These are phyloP conservation scores for Tragelaphus eurycerus DNA, from an alignment of 2,797 vertebrate species.

Conservation along the genomic window DNA sequence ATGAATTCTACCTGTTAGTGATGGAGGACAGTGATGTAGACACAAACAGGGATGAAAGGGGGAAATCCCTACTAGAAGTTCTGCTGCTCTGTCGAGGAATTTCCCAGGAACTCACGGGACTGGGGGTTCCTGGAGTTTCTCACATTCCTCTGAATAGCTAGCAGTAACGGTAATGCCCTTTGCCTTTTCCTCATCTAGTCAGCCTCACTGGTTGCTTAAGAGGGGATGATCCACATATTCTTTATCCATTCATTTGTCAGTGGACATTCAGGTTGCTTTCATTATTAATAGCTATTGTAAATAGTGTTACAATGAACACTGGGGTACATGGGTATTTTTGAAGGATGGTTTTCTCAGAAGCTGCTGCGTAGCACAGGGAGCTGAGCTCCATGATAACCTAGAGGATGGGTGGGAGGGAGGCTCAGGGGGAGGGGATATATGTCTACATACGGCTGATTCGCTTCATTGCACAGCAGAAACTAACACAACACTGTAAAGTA, in stretches of 20 bases:
- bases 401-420: not conserved
- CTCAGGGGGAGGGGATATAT: not conserved
- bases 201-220: not conserved
- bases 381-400: not conserved
- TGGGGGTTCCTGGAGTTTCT: not conserved
- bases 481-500: not conserved
- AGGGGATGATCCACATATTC: not conserved
- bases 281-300: not conserved
- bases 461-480: not conserved
- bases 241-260: not conserved
- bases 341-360: not conserved
- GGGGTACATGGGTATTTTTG: not conserved
- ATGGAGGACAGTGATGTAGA: not conserved
- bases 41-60: not conserved
- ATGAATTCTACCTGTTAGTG: not conserved
- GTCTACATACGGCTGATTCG: not conserved
- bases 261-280: not conserved
- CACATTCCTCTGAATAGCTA: not conserved
- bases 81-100: not conserved
- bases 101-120: not conserved
- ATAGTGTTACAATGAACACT: not conserved
- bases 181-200: not conserved
- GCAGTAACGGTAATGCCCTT: accelerated
- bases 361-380: not conserved
- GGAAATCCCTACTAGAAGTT: not conserved